These are phyloP conservation scores for Ips typographus DNA, from an alignment of 1,140 invertebrate species.

Conservation along the genomic window DNA sequence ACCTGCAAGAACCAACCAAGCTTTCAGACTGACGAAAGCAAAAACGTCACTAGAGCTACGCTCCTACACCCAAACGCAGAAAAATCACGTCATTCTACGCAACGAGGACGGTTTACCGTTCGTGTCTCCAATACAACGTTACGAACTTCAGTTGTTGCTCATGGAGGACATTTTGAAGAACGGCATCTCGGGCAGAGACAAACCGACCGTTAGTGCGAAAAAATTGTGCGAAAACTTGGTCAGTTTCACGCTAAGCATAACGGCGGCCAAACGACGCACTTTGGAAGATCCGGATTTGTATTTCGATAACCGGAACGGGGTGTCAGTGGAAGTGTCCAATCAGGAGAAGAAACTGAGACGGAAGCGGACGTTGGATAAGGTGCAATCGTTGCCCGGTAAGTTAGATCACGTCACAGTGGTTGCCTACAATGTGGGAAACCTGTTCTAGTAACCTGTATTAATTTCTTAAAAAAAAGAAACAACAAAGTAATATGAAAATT, in stretches of 20 bases:
- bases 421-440: conserved; percentile 71
- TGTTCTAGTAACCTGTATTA: not conserved
- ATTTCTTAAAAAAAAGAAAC: no score
- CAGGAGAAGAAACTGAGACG: conserved; percentile 67
- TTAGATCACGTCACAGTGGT: conserved; percentile 88
- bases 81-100: conserved; percentile 44
- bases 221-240: conserved; percentile 74
- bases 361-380: conserved; percentile 67
- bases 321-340: conserved; percentile 58
- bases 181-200: conserved; percentile 66
- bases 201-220: conserved; percentile 59
- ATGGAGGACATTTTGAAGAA: conserved; percentile 79
- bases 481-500: no score
- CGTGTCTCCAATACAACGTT: conserved; percentile 78
- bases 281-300: conserved; percentile 83
- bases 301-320: conserved; percentile 59
- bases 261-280: conserved; percentile 74
- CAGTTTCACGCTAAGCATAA: conserved; percentile 76
- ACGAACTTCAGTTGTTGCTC: conserved; percentile 75
- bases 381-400: conserved; percentile 83
- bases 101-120: conserved; percentile 63
- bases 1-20: conserved; percentile 11
- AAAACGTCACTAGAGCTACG: conserved; percentile 57
- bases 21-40: conserved; percentile 52
- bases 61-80: conserved; percentile 37